Evolutionary conservation across 1,140 invertebrate genomes (phyloP), one percentile per base, ranked within the genome.

Genomic region (Arion vulgaris): DNA sequence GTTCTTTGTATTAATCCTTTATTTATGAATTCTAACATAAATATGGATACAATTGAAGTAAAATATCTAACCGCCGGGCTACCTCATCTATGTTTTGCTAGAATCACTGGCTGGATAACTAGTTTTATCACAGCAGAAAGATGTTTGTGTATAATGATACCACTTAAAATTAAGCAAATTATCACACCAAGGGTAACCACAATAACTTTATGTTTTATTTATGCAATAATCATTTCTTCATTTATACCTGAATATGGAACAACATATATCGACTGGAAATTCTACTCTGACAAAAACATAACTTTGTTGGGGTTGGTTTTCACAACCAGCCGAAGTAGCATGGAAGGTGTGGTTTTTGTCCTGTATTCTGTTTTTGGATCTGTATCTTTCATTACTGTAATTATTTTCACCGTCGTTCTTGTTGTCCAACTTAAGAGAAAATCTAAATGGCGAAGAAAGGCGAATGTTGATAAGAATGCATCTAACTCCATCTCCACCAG

Each of bases 61-160:
- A 4, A 66, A n/a, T 39, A 68, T n/a, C 23, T 69, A 23, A 57
- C 26, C 0, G 77, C 45, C 5, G 77, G 57, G 1, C 1, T 41
- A 9, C 62, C 62, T 9, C 5, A 28, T 13, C 34, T n/a, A 9
- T 5, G 5, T n/a, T 79, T 79, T 39, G 9, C 62, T 11, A n/a
- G 38, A 28, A 79, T 57, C 26, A 68, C 77, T 28, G 11, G 57
- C 53, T 68, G 34, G 57, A 79, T 79, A 11, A 57, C 53, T 23
- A 23, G 9, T 23, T 57, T 15, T 23, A 23, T n/a, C 15, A 57
- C 53, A 4, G 26, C 26, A 5, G 53, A 57, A 19, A 19, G 53
- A n/a, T 57, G 53, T 57, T n/a, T 57, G 53, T 57, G 53, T 57
- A 57, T 57, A 57, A 23, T 23, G 53, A 15, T 57, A 15, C 53